A percentile compares a stretch with the other conserved stretches of the same genome.
Evolutionary conservation across 2,888 invertebrate genomes (phyloP).

Genomic region (Mesorhabditis spiculigera): DNA sequence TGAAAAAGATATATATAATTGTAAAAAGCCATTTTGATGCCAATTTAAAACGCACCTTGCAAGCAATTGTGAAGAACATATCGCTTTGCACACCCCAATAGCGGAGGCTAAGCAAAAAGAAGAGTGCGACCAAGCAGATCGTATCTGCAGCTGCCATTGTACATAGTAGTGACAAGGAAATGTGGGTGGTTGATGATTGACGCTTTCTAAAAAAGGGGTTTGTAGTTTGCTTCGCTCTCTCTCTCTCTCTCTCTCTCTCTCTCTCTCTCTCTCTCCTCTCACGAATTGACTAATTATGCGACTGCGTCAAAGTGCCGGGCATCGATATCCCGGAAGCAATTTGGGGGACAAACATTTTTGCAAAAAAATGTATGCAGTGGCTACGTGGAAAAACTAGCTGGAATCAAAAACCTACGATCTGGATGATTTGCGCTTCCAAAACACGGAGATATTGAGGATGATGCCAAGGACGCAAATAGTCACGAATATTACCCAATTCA

Average conservation of each 20-base stretch:
- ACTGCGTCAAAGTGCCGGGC: too few species aligned
- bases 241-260: too few species aligned
- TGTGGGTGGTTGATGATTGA: conserved; percentile 36
- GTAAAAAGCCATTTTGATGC: neutral
- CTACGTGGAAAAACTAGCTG: too few species aligned
- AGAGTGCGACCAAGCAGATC: conserved; percentile 36
- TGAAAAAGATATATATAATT: conserved; percentile 20
- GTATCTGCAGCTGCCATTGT: conserved; percentile 54
- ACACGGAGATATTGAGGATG: neutral
- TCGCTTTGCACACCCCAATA: conserved; percentile 35
- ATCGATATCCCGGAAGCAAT: too few species aligned
- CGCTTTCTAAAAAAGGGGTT: neutral
- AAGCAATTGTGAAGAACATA: conserved; percentile 38
- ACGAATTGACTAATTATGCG: too few species aligned
- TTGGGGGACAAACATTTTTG: too few species aligned
- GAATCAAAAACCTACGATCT: too few species aligned
- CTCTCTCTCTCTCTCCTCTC: too few species aligned
- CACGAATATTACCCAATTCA: neutral
- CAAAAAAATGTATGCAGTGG: too few species aligned
- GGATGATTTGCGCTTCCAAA: conserved; percentile 14
- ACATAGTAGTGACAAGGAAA: conserved; percentile 45
- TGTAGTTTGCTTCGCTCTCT: too few species aligned
- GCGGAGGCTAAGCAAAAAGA: conserved; percentile 38
- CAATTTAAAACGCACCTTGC: conserved; percentile 37
- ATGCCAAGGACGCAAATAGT: neutral